phyloP scores from a whole-genome alignment of 2,113 vertebrate genomes.

The Ophthalmotilapia sp. region DNA sequence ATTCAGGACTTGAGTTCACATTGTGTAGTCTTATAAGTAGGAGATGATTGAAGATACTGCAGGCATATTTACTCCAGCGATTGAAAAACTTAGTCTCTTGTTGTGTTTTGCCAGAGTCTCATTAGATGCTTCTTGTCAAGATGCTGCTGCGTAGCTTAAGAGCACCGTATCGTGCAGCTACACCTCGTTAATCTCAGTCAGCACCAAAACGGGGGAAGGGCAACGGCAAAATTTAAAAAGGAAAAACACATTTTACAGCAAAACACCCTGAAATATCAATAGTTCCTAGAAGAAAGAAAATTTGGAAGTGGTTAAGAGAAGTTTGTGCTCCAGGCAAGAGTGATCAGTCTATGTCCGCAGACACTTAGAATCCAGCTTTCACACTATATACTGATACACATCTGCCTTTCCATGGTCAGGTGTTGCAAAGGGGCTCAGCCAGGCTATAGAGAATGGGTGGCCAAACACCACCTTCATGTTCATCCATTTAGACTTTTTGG shows the following conservation, averaged over 20 bases:
- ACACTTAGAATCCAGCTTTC: constrained; percentile 48
- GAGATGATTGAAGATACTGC: constrained; percentile 21
- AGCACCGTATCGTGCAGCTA: background rate
- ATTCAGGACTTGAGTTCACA: constrained; percentile 16
- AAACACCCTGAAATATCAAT: constrained; percentile 21
- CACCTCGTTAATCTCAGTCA: constrained; percentile 18
- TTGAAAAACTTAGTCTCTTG: background rate
- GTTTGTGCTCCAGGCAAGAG: constrained; percentile 9
- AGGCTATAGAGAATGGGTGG: constrained; percentile 93
- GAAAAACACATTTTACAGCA: background rate
- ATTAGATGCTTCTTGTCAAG: background rate
- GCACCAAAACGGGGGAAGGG: background rate
- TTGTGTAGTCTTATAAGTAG: background rate
- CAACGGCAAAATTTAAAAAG: background rate
- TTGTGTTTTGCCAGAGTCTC: background rate
- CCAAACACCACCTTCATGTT: constrained; percentile 98
- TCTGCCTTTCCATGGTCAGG: constrained; percentile 96
- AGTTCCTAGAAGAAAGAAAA: constrained; percentile 1
- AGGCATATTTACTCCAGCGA: background rate
- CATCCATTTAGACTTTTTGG: constrained; percentile 98
- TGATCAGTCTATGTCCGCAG: constrained; percentile 1
- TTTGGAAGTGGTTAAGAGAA: background rate
- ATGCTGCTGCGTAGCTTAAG: background rate
- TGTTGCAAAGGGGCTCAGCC: constrained; percentile 91
- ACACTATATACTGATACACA: constrained; percentile 95